Conservation (phyloP, 92 coral and sea anemone genomes). For the Nematostella vectensis region DNA sequence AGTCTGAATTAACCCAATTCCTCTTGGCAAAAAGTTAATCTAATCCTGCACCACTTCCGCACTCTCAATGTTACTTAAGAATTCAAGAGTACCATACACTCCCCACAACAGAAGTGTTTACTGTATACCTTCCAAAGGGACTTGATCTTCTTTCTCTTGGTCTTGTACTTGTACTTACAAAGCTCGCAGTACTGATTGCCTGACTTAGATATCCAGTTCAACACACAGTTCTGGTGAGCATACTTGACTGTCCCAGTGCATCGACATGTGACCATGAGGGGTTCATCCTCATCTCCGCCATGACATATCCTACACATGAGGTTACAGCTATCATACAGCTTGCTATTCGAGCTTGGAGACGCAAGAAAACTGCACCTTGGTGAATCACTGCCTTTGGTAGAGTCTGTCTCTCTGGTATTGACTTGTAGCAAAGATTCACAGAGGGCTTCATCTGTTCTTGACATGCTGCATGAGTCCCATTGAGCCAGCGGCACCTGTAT, state of each 20-base stretch:
- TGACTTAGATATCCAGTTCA: conserved; percentile 91
- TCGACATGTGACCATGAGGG: conserved; percentile 69
- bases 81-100: too few relatives aligned
- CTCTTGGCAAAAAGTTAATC: too few relatives aligned
- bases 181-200: conserved; percentile 86
- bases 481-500: background rate
- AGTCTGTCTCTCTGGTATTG: background rate
- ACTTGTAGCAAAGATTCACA: conserved; percentile 1
- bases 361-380: conserved; percentile 9
- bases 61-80: too few relatives aligned
- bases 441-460: conserved; percentile 1
- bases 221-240: conserved; percentile 84
- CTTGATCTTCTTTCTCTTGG: conserved; percentile 64
- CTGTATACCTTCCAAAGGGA: conserved; percentile 92
- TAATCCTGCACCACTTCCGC: too few relatives aligned
- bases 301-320: conserved; percentile 93
- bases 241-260: conserved; percentile 92
- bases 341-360: conserved; percentile 18
- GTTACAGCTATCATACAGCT: conserved; percentile 42
- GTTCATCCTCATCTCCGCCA: conserved; percentile 65
- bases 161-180: conserved; percentile 83
- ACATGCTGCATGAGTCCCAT: conserved; percentile 2
- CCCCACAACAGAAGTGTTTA: too few relatives aligned
- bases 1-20: too few relatives aligned
- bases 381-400: background rate